These are phyloP conservation scores for Leptobrachium leishanense DNA, from an alignment of 2,113 vertebrate species.

Conservation along the genomic window DNA sequence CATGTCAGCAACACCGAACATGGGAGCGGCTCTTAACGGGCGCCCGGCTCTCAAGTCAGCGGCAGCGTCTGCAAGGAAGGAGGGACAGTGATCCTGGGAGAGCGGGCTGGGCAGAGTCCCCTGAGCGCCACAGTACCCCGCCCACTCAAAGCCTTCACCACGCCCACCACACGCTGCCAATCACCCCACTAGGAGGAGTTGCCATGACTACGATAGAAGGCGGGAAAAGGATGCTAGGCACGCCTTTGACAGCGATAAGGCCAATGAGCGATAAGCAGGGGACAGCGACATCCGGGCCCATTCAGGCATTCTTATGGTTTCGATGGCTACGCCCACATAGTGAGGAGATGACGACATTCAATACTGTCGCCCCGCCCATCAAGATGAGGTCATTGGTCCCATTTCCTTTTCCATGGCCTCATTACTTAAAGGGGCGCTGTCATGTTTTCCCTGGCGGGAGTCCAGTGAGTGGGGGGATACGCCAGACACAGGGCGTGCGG, in stretches of 20 bases:
- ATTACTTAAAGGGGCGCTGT: too few species aligned
- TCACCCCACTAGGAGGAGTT: slow-evolving; percentile 26
- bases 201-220: slow-evolving; percentile 19
- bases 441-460: too few species aligned
- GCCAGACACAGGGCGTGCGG: too few species aligned
- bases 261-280: not conserved
- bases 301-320: not conserved
- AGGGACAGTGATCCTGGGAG: not conserved
- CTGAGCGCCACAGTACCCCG: slow-evolving; percentile 6
- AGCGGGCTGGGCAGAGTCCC: slow-evolving; percentile 22
- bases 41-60: not conserved
- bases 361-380: not conserved
- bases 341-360: not conserved
- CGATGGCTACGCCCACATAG: not conserved
- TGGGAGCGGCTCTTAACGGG: not conserved
- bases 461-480: too few species aligned
- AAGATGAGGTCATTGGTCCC: slow-evolving; percentile 19
- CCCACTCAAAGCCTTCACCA: not conserved
- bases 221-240: slow-evolving; percentile 10
- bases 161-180: slow-evolving; percentile 31
- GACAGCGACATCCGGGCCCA: slow-evolving; percentile 10
- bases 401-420: not conserved
- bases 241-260: not conserved
- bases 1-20: slow-evolving; percentile 29
- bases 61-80: not conserved